Evolutionary conservation across 2,797 vertebrate species (phyloP), one percentile per base, ranked within the genome.

Genomic region (Carcharodon carcharias): DNA sequence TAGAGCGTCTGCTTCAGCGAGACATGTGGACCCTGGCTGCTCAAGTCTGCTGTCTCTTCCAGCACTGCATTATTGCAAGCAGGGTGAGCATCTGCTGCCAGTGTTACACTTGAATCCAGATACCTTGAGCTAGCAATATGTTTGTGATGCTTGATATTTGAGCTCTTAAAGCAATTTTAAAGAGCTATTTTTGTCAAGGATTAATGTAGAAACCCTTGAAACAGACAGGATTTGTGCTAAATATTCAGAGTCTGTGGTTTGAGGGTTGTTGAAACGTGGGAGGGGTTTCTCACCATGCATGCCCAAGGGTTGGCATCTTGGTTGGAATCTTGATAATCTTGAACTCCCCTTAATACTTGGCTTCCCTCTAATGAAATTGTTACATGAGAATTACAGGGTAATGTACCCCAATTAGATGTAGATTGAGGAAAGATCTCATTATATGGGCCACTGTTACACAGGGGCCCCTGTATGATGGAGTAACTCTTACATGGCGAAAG

Each of bases 1-100:
- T 99, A 82, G 99, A 99, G 96, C 98, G 99, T 65, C 97, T 99
- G 96, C 98, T 99, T 2, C 98, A 98, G 87, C 97, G 98, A 97
- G 98, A 98, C 96, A 97, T 98, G 63, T 99, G 99, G 99, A 97
- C 96, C 89, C 97, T 98, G 14, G 98, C 99, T 96, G 98, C 99
- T 91, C 96, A 96, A 9, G 98, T 99, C 96, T 99, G 98, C 96
- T 99, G 98, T 96, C 98, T 99, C 97, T 99, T 99, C 97, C 99
- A 99, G 96, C 98, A 99, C 54, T 96, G 98, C 16, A 0, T 99
- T 96, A 96, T 97, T 96, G 97, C 98, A 96, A 97, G 98, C 98
- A 99, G 98, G 97, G 99, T 99, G 97, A 98, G 98, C 97, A 63
- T 96, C 95, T 85, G 4, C 18, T 96, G 28, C 45, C 45, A 16